These are phyloP conservation scores for Pectinophora gossypiella DNA, from an alignment of 1,140 invertebrate genomes.

Conservation along the genomic window DNA sequence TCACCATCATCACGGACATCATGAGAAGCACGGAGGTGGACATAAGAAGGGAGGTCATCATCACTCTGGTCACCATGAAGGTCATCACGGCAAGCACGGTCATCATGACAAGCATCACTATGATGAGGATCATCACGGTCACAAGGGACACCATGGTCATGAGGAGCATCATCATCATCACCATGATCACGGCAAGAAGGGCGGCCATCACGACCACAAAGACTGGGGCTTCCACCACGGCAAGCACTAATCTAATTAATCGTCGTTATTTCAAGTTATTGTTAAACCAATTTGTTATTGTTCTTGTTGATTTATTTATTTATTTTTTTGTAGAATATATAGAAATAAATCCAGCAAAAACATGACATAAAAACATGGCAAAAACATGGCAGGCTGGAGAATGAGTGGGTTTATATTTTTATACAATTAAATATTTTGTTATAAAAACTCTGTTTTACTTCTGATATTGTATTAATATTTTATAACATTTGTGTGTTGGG, in stretches of 20 bases:
- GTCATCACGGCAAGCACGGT: constrained; percentile 77
- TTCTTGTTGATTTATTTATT: constrained; percentile 50
- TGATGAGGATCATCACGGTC: constrained; percentile 76
- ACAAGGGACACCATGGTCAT: constrained; percentile 81
- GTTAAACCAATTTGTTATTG: constrained; percentile 15
- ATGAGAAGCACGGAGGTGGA: constrained; percentile 75
- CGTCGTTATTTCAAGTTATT: neutral
- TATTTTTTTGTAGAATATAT: constrained; percentile 50
- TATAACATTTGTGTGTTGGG: too few species aligned
- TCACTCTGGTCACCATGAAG: constrained; percentile 77
- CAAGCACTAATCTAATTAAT: constrained; percentile 43
- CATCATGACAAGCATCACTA: constrained; percentile 78
- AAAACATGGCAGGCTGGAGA: too few species aligned
- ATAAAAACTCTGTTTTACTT: too few species aligned
- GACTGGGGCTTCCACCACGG: constrained; percentile 76
- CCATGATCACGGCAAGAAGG: constrained; percentile 80
- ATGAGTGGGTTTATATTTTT: too few species aligned
- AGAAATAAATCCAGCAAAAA: too few species aligned
- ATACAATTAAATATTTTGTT: too few species aligned
- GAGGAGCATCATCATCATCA: constrained; percentile 80
- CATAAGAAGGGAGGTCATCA: constrained; percentile 79
- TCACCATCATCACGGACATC: constrained; percentile 76
- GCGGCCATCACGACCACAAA: constrained; percentile 79
- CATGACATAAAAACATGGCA: too few species aligned
- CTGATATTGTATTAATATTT: too few species aligned